Conservation (phyloP, 2,113 vertebrate species). For the Chunga burmeisteri region DNA sequence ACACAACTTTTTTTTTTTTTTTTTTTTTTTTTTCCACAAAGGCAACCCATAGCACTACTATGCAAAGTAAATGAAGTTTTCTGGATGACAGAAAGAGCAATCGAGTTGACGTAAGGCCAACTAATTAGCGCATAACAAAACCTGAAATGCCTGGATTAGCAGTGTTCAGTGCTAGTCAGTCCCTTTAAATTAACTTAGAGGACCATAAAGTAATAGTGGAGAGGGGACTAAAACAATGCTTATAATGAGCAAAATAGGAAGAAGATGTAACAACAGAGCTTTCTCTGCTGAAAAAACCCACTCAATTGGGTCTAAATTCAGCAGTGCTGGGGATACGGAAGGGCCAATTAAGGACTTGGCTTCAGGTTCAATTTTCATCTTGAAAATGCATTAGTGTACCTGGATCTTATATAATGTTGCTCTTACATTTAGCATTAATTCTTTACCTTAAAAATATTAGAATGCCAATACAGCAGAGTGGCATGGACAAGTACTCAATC, state of each 20-base stretch:
- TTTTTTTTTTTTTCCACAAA: not conserved
- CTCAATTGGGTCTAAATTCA: not conserved
- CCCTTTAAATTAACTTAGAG: not conserved
- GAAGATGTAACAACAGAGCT: not conserved
- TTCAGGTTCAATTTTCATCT: not conserved
- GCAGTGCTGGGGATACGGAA: not conserved
- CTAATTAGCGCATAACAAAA: not conserved
- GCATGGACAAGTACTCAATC: not conserved
- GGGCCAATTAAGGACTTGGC: not conserved
- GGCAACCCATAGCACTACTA: not conserved
- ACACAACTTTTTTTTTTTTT: accelerated
- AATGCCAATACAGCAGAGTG: not conserved
- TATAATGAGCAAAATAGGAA: not conserved
- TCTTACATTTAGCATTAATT: not conserved
- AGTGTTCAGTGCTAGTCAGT: not conserved
- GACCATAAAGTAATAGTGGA: not conserved
- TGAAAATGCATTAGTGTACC: not conserved
- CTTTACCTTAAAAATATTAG: not conserved
- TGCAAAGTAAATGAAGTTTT: not conserved
- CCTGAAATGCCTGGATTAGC: not conserved
- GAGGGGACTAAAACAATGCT: not conserved
- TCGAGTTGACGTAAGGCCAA: not conserved
- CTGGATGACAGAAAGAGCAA: not conserved
- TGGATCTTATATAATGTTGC: not conserved
- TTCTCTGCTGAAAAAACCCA: not conserved